Conservation (phyloP, 2,888 invertebrate genomes). For the Idaea aversata region DNA sequence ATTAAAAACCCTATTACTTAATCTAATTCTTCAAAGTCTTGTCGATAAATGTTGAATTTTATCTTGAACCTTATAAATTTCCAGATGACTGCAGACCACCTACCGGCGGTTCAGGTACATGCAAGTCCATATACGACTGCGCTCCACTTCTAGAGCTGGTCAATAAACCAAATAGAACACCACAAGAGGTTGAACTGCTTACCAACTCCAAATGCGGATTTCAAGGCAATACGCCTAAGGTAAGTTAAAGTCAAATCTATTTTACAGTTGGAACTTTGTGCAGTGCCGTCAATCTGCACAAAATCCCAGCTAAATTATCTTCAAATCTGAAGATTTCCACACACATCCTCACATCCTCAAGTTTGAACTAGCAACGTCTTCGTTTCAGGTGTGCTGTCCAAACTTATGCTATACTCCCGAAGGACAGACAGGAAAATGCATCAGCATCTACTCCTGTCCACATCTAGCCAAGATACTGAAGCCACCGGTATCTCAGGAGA, state of each 20-base stretch:
- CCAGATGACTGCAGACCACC: constrained; percentile 57
- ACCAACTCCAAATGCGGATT: constrained; percentile 55
- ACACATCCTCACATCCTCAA: background rate
- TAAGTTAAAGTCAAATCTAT: constrained; percentile 23
- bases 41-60: too few relatives aligned
- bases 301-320: too few relatives aligned
- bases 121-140: constrained; percentile 62
- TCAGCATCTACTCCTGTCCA: constrained; percentile 43
- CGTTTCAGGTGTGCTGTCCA: constrained; percentile 52
- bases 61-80: background rate
- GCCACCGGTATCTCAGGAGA: constrained; percentile 34
- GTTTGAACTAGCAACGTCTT: background rate
- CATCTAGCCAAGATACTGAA: constrained; percentile 36
- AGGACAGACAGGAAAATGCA: constrained; percentile 44
- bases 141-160: constrained; percentile 45
- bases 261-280: background rate
- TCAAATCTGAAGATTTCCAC: too few relatives aligned
- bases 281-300: too few relatives aligned
- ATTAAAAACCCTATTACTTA: too few relatives aligned
- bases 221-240: constrained; percentile 43
- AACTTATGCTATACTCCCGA: constrained; percentile 45
- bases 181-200: constrained; percentile 61
- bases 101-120: constrained; percentile 51
- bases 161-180: constrained; percentile 46
- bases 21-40: too few relatives aligned